Conservation (phyloP, 2,113 vertebrate species). For the Campylorhamphus procurvoides region DNA sequence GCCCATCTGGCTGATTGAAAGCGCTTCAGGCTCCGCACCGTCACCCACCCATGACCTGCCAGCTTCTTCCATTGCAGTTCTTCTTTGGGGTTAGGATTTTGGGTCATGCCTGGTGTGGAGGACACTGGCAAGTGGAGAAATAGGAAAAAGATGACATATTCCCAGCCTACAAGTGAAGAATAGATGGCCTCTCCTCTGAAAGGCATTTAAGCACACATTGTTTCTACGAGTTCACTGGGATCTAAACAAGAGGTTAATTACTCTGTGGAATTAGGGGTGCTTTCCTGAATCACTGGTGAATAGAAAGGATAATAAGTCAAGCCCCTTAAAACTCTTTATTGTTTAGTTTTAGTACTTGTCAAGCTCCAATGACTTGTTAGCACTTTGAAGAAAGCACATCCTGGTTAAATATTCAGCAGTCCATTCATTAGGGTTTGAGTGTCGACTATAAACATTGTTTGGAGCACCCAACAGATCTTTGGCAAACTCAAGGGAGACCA, state of each 20-base stretch:
- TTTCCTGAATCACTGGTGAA: background rate
- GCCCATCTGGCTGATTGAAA: constrained; percentile 44
- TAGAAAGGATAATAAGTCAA: constrained; percentile 30
- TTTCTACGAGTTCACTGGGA: background rate
- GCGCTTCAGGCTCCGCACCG: background rate
- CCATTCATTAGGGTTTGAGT: constrained; percentile 40
- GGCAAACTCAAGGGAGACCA: background rate
- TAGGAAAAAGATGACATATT: background rate
- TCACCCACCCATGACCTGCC: background rate
- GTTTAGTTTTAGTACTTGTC: constrained; percentile 42
- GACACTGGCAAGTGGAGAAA: background rate
- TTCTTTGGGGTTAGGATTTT: background rate
- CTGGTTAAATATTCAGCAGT: constrained; percentile 56
- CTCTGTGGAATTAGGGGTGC: constrained; percentile 13
- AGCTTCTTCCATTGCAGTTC: background rate
- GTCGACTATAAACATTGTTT: background rate
- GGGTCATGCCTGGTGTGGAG: background rate
- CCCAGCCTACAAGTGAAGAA: background rate
- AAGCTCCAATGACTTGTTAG: constrained; percentile 38
- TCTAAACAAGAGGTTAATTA: constrained; percentile 53
- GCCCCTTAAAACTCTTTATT: constrained; percentile 11
- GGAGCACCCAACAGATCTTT: constrained; percentile 11
- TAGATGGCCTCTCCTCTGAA: background rate
- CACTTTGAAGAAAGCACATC: constrained; percentile 12
- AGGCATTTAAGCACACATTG: background rate